Percentiles rank a stretch among this genome's conserved stretches.
Conservation (phyloP, 2,797 vertebrate genomes). For the Petrocephalus sullivani region DNA sequence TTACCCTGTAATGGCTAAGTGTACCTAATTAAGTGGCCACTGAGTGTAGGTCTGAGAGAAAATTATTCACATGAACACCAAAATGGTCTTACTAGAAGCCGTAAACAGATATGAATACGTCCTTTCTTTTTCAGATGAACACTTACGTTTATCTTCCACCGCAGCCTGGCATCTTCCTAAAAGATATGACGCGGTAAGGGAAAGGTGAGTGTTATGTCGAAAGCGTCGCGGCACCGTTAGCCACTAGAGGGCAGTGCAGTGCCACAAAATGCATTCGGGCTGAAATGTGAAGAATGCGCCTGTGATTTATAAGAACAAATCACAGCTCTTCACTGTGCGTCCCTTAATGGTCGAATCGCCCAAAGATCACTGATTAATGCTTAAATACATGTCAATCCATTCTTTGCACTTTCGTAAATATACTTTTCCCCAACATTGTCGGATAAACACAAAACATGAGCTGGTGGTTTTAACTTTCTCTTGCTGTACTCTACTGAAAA, state of each 20-base stretch:
- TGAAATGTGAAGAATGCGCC: neutral
- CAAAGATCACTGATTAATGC: neutral
- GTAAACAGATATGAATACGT: neutral
- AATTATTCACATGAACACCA: no score
- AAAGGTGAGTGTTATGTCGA: neutral
- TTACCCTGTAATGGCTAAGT: neutral
- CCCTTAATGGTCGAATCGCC: neutral
- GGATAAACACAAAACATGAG: neutral
- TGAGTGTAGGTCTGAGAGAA: no score
- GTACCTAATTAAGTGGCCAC: neutral
- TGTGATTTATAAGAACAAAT: neutral
- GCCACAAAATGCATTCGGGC: neutral
- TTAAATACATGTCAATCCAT: neutral
- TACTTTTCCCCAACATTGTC: neutral
- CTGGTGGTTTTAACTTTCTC: neutral
- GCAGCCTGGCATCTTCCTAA: slow-evolving; percentile 67
- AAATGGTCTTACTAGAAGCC: neutral
- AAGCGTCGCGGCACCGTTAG: neutral
- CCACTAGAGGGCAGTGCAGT: slow-evolving; percentile 48
- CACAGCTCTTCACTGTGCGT: neutral
- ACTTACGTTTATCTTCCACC: slow-evolving; percentile 63
- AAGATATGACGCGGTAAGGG: slow-evolving; percentile 31
- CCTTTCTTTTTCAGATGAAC: neutral
- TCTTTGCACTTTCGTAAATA: neutral
- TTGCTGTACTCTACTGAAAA: neutral